Evolutionary conservation across 2,113 vertebrate genomes (phyloP).

Genomic region (Callionymus lyra): DNA sequence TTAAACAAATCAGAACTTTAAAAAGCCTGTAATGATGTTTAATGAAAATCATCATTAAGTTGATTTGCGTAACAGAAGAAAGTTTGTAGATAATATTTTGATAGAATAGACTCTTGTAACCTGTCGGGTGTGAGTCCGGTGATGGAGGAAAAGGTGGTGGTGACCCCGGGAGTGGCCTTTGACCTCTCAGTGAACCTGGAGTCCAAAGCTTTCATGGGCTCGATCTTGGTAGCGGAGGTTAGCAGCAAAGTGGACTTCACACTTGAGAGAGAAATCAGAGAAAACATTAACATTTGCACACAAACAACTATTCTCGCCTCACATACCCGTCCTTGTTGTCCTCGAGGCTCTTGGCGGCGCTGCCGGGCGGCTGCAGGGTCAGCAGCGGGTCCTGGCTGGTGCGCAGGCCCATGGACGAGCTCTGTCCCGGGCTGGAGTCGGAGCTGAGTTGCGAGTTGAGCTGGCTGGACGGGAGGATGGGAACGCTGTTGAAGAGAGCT

Average conservation of each 20-base stretch:
- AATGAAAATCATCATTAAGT: too few species aligned
- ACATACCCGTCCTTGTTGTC: conserved; percentile 82
- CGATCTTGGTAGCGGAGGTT: conserved; percentile 84
- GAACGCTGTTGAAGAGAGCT: conserved; percentile 94
- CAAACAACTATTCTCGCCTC: not conserved
- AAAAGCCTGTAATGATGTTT: too few species aligned
- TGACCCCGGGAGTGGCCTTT: conserved; percentile 84
- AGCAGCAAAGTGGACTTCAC: conserved; percentile 71
- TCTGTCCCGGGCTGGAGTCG: conserved; percentile 72
- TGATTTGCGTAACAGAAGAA: too few species aligned
- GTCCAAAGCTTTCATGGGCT: conserved; percentile 95
- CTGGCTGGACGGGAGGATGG: conserved; percentile 86
- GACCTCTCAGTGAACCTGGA: conserved; percentile 96
- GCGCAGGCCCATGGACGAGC: conserved; percentile 73
- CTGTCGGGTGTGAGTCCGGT: conserved; percentile 76
- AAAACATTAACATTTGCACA: not conserved
- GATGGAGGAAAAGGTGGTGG: conserved; percentile 66
- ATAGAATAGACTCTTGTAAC: conserved; percentile 42
- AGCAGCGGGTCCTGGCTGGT: conserved; percentile 72
- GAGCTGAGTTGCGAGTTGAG: conserved; percentile 81
- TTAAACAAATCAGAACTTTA: too few species aligned
- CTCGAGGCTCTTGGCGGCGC: conserved; percentile 68
- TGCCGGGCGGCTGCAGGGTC: conserved; percentile 42
- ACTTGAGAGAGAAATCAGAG: conserved; percentile 23
- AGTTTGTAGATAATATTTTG: not conserved